These are phyloP conservation scores for Rhopalosiphum nymphaeae DNA, from an alignment of 2,888 invertebrate species.

Conservation along the genomic window DNA sequence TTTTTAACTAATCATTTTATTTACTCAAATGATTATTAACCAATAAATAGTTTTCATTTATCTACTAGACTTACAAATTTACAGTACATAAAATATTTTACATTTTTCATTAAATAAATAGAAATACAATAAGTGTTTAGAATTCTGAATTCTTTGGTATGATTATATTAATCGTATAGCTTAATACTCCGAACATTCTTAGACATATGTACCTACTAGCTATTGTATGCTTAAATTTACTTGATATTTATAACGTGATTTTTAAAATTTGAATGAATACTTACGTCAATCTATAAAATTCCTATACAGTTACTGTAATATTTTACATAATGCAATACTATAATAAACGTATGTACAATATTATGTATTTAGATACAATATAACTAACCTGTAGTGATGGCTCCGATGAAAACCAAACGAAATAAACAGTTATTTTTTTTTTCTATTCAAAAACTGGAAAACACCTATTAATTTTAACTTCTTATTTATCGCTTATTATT, in stretches of 20 bases:
- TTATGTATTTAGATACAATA: not conserved
- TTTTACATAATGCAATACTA: too few relatives aligned
- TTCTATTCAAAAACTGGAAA: not conserved
- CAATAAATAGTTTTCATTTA: too few relatives aligned
- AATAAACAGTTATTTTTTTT: not conserved
- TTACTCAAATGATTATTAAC: not conserved
- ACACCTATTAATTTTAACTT: not conserved
- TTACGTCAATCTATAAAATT: too few relatives aligned
- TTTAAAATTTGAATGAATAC: too few relatives aligned
- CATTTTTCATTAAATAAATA: not conserved
- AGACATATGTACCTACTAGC: too few relatives aligned
- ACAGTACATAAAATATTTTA: not conserved
- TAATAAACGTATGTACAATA: not conserved
- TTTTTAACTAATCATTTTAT: not conserved
- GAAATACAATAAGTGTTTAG: not conserved
- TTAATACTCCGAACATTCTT: not conserved
- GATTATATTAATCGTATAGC: not conserved
- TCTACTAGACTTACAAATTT: too few relatives aligned
- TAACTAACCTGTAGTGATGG: not conserved
- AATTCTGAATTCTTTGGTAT: not conserved
- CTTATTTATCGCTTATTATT: not conserved
- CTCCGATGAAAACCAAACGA: not conserved
- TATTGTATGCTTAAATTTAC: not conserved
- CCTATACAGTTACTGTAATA: too few relatives aligned
- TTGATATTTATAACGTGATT: not conserved